Percentiles rank a stretch among this genome's conserved stretches.
Conservation (phyloP, 2,113 vertebrate genomes). For the Leucopsar rothschildi region DNA sequence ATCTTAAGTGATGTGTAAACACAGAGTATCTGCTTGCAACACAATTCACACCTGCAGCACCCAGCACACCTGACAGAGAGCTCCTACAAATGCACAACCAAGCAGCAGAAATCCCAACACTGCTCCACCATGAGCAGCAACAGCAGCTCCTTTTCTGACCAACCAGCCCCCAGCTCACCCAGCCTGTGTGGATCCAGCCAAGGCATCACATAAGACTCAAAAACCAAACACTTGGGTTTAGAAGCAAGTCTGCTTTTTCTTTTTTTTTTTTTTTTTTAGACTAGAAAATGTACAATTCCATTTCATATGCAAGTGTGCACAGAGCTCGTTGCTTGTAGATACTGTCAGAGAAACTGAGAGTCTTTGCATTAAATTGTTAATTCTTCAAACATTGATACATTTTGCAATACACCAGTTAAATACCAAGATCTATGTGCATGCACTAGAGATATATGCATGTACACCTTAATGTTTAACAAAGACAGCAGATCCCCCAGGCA, state of each 20-base stretch:
- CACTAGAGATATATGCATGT: conserved; percentile 32
- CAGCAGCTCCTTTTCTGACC: neutral
- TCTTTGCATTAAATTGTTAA: conserved; percentile 21
- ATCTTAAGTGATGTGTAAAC: neutral
- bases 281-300: conserved; percentile 35
- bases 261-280: neutral
- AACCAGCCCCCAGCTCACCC: neutral
- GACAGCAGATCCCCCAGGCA: neutral
- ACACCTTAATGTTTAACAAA: conserved; percentile 8
- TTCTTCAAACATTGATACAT: conserved; percentile 18
- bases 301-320: conserved; percentile 2
- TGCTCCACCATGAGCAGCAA: neutral
- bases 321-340: neutral
- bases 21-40: neutral
- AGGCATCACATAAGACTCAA: neutral
- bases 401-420: conserved; percentile 48
- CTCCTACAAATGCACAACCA: neutral
- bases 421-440: conserved; percentile 40
- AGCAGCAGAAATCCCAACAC: neutral
- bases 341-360: neutral
- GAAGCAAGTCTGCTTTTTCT: conserved; percentile 30
- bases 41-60: neutral
- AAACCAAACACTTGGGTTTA: neutral
- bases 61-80: accelerated
- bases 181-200: neutral